phyloP scores from a whole-genome alignment of 2,888 invertebrate genomes.

The Digitonthophagus gazella region DNA sequence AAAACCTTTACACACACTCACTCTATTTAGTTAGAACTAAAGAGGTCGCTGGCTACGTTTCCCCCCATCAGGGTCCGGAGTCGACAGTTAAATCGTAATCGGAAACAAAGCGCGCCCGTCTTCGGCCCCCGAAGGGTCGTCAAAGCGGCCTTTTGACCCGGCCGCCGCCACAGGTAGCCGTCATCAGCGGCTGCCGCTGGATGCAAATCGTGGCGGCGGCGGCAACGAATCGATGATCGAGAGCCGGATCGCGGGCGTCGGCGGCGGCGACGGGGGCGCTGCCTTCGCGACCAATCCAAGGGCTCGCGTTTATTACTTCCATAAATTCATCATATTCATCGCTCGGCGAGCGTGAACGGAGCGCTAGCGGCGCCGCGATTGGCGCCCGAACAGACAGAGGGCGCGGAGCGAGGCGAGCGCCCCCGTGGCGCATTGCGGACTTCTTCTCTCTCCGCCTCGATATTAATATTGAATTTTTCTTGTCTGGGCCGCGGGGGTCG shows the following conservation, averaged over 20 bases:
- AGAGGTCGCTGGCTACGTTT: no score
- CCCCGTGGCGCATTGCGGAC: slow-evolving; percentile 57
- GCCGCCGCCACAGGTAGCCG: slow-evolving; percentile 34
- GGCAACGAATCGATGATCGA: slow-evolving; percentile 34
- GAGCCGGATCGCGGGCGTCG: no score
- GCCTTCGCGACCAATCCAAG: slow-evolving; percentile 62
- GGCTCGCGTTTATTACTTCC: slow-evolving; percentile 74
- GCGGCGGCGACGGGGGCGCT: neutral
- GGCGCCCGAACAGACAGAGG: slow-evolving; percentile 40
- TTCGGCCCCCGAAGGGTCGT: neutral
- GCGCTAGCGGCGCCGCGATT: slow-evolving; percentile 36
- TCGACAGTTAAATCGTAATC: no score
- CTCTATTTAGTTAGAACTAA: no score
- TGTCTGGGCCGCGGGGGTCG: slow-evolving; percentile 48
- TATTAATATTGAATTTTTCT: slow-evolving; percentile 81
- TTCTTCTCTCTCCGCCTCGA: slow-evolving; percentile 65
- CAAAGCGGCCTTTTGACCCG: neutral
- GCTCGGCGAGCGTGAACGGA: slow-evolving; percentile 41
- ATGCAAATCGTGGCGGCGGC: slow-evolving; percentile 35
- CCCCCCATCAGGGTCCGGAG: no score
- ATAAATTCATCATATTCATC: slow-evolving; percentile 65
- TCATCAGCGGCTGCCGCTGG: slow-evolving; percentile 30
- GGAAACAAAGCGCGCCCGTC: neutral
- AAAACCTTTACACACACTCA: no score
- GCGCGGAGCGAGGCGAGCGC: slow-evolving; percentile 44